Evolutionary conservation across 2,888 invertebrate genomes (phyloP), one percentile per base, ranked within the genome.

Genomic region (Electrophaes corylata): DNA sequence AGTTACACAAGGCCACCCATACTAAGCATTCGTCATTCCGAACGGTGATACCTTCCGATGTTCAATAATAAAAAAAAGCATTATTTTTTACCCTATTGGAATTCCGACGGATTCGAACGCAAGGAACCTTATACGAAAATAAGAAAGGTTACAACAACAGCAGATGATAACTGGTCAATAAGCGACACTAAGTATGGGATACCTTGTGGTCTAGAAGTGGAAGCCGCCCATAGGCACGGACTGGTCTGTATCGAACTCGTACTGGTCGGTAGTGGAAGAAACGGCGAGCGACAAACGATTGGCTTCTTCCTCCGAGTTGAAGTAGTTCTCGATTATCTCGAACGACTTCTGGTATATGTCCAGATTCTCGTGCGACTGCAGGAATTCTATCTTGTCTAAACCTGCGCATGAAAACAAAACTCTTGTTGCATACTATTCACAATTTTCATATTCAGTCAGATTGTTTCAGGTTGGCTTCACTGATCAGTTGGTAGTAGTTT

Each of bases 311-410:
- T 97, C 97, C n/a, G 96, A 95, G 14, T 97, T 96, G 83, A 99
- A 99, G 92, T 96, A 99, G 79, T 96, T 96, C 86, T 99, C 98
- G 74, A 99, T 98, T 71, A 99, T 98, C 83, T 98, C 97, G 83
- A 97, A 99, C 48, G 98, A 97, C 88, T 98, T 98, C 86, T 98
- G 96, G 91, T 99, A 99, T 69, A 99, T 98, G 73, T 99, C 98
- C 85, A 97, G 94, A 81, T 99, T 99, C 84, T 98, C 97, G 84
- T 99, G 98, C 41, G 98, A 98, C 86, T 99, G 99, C 49, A 99
- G 93, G 88, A 97, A 99, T 91, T 99, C 99, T 69, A 99, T 98
- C 93, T 99, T 99, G 84, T 99, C 99, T 83, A 99, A 93, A 79
- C 99, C 98, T 97, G 20, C 41, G 11, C 5, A 29, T 8, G 12